These are phyloP conservation scores for Halcyon malimbica DNA, from an alignment of 2,113 vertebrate species.

Conservation along the genomic window DNA sequence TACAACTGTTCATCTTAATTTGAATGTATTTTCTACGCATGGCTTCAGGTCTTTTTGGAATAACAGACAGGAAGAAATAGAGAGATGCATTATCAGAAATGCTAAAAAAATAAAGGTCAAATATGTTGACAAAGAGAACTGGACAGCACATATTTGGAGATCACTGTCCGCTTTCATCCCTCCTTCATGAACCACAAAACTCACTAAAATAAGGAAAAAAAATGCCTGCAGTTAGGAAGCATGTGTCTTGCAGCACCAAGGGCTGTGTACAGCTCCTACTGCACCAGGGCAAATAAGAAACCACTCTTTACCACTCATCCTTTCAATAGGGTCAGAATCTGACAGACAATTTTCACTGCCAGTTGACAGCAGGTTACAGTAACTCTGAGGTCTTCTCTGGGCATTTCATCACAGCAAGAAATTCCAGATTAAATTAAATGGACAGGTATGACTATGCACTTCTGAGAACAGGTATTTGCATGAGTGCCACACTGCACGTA, in stretches of 20 bases:
- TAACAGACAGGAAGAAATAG: not conserved
- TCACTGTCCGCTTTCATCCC: not conserved
- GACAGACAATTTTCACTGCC: not conserved
- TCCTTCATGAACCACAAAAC: not conserved
- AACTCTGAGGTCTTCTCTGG: not conserved
- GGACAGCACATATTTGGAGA: not conserved
- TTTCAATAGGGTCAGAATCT: not conserved
- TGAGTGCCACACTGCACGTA: rapidly evolving
- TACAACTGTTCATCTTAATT: not conserved
- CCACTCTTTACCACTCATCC: not conserved
- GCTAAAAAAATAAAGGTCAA: not conserved
- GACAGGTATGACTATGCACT: rapidly evolving
- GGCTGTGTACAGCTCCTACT: not conserved
- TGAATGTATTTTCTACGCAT: not conserved
- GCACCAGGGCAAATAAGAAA: not conserved
- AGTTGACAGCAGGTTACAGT: not conserved
- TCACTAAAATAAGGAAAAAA: not conserved
- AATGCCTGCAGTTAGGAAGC: not conserved
- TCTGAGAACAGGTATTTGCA: not conserved
- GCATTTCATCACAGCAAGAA: not conserved
- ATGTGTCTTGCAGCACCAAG: not conserved
- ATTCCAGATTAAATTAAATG: not conserved
- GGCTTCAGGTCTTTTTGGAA: not conserved
- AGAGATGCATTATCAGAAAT: not conserved
- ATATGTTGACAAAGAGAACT: not conserved